Percentiles rank a stretch among this genome's conserved stretches.
phyloP scores from a whole-genome alignment of 2,888 invertebrate species.

The Rhodophaea formosa region DNA sequence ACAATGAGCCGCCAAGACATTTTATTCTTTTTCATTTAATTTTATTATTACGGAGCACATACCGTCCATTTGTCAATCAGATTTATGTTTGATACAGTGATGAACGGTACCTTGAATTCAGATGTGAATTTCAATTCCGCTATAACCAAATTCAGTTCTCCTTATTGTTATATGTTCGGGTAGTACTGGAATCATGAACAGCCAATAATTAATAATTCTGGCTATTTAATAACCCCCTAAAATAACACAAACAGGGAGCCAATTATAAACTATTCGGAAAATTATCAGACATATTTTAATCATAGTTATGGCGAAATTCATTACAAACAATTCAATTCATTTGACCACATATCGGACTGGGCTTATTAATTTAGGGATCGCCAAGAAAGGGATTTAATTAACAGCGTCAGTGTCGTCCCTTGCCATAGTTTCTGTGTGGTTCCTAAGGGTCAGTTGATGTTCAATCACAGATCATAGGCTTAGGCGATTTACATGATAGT shows the following conservation, averaged over 20 bases:
- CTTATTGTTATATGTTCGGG: too few species aligned
- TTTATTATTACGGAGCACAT: too few species aligned
- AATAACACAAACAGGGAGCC: neutral
- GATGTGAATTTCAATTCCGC: too few species aligned
- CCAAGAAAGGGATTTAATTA: slow-evolving; percentile 40
- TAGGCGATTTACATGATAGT: slow-evolving; percentile 11
- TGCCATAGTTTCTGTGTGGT: slow-evolving; percentile 38
- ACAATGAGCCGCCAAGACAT: too few species aligned
- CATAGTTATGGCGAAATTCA: slow-evolving; percentile 14
- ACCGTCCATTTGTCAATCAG: too few species aligned
- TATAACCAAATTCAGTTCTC: too few species aligned
- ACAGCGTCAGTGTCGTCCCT: slow-evolving; percentile 34
- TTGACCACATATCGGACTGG: slow-evolving; percentile 29
- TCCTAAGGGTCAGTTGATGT: slow-evolving; percentile 36
- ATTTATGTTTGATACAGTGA: too few species aligned
- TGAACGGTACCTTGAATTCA: too few species aligned
- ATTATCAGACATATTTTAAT: slow-evolving; percentile 10
- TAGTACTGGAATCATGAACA: too few species aligned
- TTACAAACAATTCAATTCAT: slow-evolving; percentile 23
- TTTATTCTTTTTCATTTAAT: too few species aligned
- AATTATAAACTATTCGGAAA: neutral
- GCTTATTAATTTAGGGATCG: slow-evolving; percentile 30
- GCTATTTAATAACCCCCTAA: neutral
- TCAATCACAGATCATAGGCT: slow-evolving; percentile 26
- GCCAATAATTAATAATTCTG: neutral